Percentiles rank a stretch among this genome's conserved stretches.
Evolutionary conservation across 2,797 vertebrate species (phyloP).

Genomic region (Enteromius afrohamiltoni): DNA sequence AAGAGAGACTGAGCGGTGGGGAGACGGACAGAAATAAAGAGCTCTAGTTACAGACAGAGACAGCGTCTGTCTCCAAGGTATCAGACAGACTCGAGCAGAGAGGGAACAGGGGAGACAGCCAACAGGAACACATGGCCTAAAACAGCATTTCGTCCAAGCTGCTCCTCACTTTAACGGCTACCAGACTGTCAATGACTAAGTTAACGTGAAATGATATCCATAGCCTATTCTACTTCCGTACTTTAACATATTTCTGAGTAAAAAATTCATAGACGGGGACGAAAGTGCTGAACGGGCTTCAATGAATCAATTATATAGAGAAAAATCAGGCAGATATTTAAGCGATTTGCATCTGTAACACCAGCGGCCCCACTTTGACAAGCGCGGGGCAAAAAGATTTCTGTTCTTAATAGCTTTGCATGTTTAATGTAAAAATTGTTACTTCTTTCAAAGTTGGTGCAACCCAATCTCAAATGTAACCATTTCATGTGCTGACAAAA

Average conservation of each 20-base stretch:
- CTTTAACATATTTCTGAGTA: not conserved
- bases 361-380: not conserved
- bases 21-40: slow-evolving; percentile 28
- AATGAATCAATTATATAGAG: not conserved
- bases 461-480: not conserved
- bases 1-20: not conserved
- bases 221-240: not conserved
- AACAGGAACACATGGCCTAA: slow-evolving; percentile 19
- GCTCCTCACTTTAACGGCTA: slow-evolving; percentile 14
- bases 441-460: not conserved
- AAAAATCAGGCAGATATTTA: not conserved
- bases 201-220: not conserved
- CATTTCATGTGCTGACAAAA: not conserved
- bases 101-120: slow-evolving; percentile 36
- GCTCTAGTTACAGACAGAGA: slow-evolving; percentile 40
- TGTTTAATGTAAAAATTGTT: not conserved
- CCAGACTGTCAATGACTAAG: slow-evolving; percentile 1
- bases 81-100: slow-evolving; percentile 33
- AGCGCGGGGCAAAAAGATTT: not conserved
- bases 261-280: not conserved
- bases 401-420: not conserved
- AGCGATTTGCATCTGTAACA: not conserved
- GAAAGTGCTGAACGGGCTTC: not conserved
- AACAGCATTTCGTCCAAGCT: slow-evolving; percentile 14
- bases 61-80: slow-evolving; percentile 39